phyloP scores from a whole-genome alignment of 53 echinoderm and acorn worm genomes.

The Luidia sarsii region DNA sequence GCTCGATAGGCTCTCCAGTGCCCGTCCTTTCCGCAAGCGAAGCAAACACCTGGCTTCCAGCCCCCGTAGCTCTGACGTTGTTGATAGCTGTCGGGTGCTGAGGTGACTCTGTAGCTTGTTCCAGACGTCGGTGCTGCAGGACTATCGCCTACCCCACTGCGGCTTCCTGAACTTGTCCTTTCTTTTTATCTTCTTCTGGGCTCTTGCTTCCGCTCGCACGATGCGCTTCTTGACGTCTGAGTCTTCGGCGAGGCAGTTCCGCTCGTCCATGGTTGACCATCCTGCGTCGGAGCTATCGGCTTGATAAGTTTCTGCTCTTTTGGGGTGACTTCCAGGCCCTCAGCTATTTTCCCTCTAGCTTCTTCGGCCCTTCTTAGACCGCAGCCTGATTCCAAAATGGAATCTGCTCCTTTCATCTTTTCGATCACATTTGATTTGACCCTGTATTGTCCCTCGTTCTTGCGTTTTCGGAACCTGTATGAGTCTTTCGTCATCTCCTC shows the following conservation, averaged over 20 bases:
- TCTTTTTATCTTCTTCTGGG: not conserved
- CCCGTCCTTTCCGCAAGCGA: no score
- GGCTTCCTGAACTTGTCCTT: not conserved
- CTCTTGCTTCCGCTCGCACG: conserved; percentile 15
- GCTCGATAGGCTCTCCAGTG: no score
- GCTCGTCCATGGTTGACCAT: conserved; percentile 22
- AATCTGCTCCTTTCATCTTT: conserved; percentile 44
- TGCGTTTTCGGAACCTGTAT: not conserved
- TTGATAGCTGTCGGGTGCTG: not conserved
- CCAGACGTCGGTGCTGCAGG: not conserved
- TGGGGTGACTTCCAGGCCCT: no score
- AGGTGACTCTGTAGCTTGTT: not conserved
- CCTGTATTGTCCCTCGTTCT: conserved; percentile 47
- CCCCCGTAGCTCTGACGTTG: not conserved
- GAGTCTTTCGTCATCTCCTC: no score
- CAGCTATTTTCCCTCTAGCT: no score
- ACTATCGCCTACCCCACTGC: not conserved
- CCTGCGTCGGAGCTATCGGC: conserved; percentile 11
- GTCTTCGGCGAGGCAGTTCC: conserved; percentile 29
- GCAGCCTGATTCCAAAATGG: not conserved
- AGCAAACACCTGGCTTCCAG: no score
- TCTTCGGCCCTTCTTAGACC: no score
- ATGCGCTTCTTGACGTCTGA: conserved; percentile 21
- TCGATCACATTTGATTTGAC: conserved; percentile 13
- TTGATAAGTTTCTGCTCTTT: conserved; percentile 29